phyloP scores from a whole-genome alignment of 53 echinoderm and acorn worm genomes.

The Holothuria scabra region DNA sequence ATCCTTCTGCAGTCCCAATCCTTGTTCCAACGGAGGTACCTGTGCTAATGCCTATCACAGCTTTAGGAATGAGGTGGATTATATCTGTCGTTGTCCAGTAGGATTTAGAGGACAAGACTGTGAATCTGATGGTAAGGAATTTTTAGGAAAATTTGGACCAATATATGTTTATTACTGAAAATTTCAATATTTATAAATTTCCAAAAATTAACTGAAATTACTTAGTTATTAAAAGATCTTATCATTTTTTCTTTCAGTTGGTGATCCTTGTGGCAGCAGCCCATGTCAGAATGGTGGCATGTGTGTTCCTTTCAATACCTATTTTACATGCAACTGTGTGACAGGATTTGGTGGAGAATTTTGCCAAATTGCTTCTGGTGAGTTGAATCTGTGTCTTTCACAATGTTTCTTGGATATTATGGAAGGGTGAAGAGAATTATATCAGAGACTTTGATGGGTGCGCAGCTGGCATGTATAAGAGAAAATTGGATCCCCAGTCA shows the following conservation, averaged over 20 bases:
- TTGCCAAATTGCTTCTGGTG: slow-evolving; percentile 68
- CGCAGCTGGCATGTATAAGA: too few species aligned
- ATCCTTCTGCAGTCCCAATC: slow-evolving; percentile 34
- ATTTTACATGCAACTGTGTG: slow-evolving; percentile 54
- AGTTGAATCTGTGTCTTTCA: slow-evolving; percentile 11
- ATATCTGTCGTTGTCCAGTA: slow-evolving; percentile 74
- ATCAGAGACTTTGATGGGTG: too few species aligned
- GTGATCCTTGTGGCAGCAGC: slow-evolving; percentile 63
- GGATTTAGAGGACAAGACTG: slow-evolving; percentile 83
- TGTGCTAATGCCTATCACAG: slow-evolving; percentile 78
- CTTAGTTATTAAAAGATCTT: not conserved
- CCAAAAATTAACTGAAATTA: not conserved
- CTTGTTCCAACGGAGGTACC: slow-evolving; percentile 62
- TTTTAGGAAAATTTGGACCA: not conserved
- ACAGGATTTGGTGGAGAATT: slow-evolving; percentile 54
- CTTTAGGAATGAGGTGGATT: slow-evolving; percentile 67
- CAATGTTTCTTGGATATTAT: not conserved
- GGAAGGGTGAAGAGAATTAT: too few species aligned
- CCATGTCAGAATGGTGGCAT: slow-evolving; percentile 77
- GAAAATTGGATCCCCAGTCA: too few species aligned
- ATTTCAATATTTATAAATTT: too few species aligned
- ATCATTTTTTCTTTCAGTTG: slow-evolving; percentile 22
- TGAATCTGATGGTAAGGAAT: slow-evolving; percentile 69
- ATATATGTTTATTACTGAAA: too few species aligned
- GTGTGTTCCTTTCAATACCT: slow-evolving; percentile 55